Evolutionary conservation across 2,797 vertebrate species (phyloP).

Genomic region (Amazonetta brasiliensis): DNA sequence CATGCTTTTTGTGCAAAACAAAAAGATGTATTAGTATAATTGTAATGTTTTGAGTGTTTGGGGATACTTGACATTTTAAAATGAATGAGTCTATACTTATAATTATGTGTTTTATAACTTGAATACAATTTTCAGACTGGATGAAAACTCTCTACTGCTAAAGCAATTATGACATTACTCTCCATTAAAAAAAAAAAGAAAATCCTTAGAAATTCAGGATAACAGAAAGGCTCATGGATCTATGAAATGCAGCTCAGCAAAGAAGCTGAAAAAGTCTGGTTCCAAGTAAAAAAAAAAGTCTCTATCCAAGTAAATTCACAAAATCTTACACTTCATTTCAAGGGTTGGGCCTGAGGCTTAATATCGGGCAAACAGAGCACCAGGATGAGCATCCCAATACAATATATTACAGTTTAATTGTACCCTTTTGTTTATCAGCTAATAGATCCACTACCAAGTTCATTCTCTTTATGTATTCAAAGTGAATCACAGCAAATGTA

Average conservation of each 20-base stretch:
- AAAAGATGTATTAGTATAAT: neutral
- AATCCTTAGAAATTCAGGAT: neutral
- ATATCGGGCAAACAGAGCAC: neutral
- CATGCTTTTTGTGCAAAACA: neutral
- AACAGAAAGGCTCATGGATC: neutral
- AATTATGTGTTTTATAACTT: neutral
- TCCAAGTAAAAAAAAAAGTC: no score
- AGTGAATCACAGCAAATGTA: neutral
- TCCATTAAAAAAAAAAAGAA: neutral
- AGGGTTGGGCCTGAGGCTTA: neutral
- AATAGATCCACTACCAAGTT: neutral
- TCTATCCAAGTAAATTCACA: neutral
- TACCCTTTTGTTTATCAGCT: neutral
- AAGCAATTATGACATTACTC: neutral
- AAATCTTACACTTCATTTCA: neutral
- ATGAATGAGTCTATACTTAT: neutral
- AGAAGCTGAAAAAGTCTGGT: neutral
- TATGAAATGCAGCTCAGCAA: neutral
- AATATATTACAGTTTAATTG: neutral
- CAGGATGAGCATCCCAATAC: neutral
- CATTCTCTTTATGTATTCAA: neutral
- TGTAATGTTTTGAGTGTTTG: neutral
- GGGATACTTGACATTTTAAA: neutral
- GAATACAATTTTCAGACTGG: neutral
- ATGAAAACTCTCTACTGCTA: neutral